phyloP scores from a whole-genome alignment of 2,888 invertebrate species.

The Geophilus truncorum region DNA sequence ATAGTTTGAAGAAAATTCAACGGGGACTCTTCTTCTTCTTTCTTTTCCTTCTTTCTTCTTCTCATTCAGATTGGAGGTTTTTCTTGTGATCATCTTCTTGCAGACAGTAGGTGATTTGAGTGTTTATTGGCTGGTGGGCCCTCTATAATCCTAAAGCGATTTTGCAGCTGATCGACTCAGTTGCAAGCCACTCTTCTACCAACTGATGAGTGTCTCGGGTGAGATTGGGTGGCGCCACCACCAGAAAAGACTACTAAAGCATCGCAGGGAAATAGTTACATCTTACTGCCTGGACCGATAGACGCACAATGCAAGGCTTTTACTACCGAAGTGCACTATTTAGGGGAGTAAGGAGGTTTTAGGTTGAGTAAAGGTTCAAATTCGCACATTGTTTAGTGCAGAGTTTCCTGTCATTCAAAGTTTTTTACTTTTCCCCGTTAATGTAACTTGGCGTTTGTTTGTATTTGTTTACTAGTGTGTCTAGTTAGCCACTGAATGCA shows the following conservation, averaged over 20 bases:
- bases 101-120: not conserved
- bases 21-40: not conserved
- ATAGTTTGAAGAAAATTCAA: not conserved
- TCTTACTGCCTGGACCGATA: not conserved
- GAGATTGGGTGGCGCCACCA: not conserved
- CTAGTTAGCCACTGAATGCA: too few relatives aligned
- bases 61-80: not conserved
- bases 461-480: too few relatives aligned
- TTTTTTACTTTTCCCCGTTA: too few relatives aligned
- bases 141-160: not conserved
- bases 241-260: not conserved
- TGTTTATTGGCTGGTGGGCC: not conserved
- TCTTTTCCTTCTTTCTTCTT: not conserved
- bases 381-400: too few relatives aligned
- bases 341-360: not conserved
- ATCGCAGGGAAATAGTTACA: not conserved
- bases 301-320: not conserved
- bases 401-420: too few relatives aligned
- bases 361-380: too few relatives aligned
- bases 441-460: too few relatives aligned
- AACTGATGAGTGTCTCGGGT: not conserved
- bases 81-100: not conserved
- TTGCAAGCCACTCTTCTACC: not conserved
- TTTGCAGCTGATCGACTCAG: not conserved
- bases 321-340: not conserved